phyloP scores from a whole-genome alignment of 2,113 vertebrate species.

The Salvator merianae region DNA sequence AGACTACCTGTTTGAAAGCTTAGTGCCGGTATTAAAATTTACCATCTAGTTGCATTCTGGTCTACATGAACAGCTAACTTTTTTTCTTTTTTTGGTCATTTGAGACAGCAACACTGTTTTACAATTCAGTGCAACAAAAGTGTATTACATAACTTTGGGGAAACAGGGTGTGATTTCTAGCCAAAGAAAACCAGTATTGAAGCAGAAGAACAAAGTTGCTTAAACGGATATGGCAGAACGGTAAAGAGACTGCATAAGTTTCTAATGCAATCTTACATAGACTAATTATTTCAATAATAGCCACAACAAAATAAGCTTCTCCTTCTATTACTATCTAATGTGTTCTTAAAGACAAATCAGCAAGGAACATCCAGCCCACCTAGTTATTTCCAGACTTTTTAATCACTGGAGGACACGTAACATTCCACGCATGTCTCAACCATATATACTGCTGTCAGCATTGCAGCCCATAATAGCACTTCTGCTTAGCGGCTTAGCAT shows the following conservation, averaged over 20 bases:
- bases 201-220: constrained; percentile 8
- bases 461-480: neutral
- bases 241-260: neutral
- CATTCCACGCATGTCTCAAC: neutral
- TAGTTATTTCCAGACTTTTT: neutral
- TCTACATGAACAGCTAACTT: neutral
- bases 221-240: neutral
- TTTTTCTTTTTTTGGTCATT: neutral
- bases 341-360: constrained; percentile 3
- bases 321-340: neutral
- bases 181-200: neutral
- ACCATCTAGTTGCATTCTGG: neutral
- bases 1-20: neutral
- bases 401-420: neutral
- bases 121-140: neutral
- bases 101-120: neutral
- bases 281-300: neutral
- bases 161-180: neutral
- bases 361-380: neutral
- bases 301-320: neutral
- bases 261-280: neutral
- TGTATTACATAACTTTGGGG: neutral
- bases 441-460: neutral
- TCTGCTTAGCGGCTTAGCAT: neutral
- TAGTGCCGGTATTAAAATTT: neutral